Evolutionary conservation across 2,888 invertebrate species (phyloP).

Genomic region (Sisyra terminalis): DNA sequence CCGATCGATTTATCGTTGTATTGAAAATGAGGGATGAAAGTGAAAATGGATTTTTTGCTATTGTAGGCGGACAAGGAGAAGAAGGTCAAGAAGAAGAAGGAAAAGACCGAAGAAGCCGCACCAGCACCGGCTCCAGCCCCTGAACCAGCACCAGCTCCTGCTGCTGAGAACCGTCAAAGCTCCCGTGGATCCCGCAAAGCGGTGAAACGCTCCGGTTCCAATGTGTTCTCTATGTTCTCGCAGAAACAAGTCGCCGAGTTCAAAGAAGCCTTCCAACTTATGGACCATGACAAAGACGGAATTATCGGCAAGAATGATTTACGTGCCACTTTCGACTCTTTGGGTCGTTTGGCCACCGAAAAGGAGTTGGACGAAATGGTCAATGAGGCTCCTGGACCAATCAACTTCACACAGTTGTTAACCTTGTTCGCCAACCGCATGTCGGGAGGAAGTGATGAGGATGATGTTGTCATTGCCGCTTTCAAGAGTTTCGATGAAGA

Average conservation of each 20-base stretch:
- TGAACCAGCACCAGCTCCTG: slow-evolving; percentile 51
- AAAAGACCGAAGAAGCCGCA: slow-evolving; percentile 50
- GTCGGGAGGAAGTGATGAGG: slow-evolving; percentile 79
- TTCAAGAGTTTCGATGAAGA: slow-evolving; percentile 84
- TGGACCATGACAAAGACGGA: slow-evolving; percentile 86
- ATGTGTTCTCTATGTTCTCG: slow-evolving; percentile 94
- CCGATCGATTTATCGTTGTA: not conserved
- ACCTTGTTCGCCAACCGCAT: slow-evolving; percentile 84
- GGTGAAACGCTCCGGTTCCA: slow-evolving; percentile 82
- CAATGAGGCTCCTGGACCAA: slow-evolving; percentile 73
- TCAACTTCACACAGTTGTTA: slow-evolving; percentile 90
- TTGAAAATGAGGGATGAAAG: not conserved
- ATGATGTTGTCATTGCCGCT: slow-evolving; percentile 78
- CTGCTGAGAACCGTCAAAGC: slow-evolving; percentile 51
- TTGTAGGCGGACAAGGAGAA: slow-evolving; percentile 82
- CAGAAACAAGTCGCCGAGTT: slow-evolving; percentile 93
- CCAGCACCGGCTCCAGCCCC: slow-evolving; percentile 42
- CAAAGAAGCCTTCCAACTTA: slow-evolving; percentile 92
- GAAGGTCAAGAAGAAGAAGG: slow-evolving; percentile 82
- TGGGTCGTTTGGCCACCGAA: slow-evolving; percentile 77
- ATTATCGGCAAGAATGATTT: slow-evolving; percentile 68
- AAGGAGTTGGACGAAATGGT: slow-evolving; percentile 86
- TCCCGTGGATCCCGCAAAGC: slow-evolving; percentile 69
- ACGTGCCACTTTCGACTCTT: slow-evolving; percentile 80
- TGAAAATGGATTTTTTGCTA: slow-evolving; percentile 5